Percentiles rank a stretch among this genome's conserved stretches.
Conservation (phyloP, 2,888 invertebrate species). For the Chromoteleia sp. region DNA sequence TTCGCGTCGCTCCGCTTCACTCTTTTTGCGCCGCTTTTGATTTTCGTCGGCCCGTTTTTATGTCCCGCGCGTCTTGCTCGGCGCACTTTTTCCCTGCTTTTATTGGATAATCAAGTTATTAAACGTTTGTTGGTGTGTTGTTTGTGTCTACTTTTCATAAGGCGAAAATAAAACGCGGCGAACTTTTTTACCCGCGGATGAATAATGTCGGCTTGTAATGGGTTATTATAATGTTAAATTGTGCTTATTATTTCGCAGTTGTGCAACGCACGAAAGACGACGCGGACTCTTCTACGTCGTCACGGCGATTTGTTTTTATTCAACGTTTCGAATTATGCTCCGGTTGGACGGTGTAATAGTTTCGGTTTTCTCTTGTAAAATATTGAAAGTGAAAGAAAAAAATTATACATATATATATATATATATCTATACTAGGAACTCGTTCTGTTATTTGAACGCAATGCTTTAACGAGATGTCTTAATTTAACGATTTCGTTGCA, state of each 20-base stretch:
- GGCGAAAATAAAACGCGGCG: slow-evolving; percentile 42
- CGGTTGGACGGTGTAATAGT: too few species aligned
- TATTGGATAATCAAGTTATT: slow-evolving; percentile 48
- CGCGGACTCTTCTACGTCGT: not conserved
- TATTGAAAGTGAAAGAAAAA: too few species aligned
- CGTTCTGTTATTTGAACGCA: too few species aligned
- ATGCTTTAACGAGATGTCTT: too few species aligned
- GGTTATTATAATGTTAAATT: slow-evolving; percentile 37
- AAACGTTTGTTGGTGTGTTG: slow-evolving; percentile 45
- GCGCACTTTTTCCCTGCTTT: slow-evolving; percentile 16
- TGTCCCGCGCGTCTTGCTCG: slow-evolving; percentile 14
- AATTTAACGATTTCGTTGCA: too few species aligned
- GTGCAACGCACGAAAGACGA: not conserved
- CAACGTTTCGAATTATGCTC: not conserved
- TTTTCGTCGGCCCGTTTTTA: slow-evolving; percentile 9
- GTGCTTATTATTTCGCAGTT: slow-evolving; percentile 32
- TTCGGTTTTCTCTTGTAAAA: too few species aligned
- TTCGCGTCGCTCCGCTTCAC: not conserved
- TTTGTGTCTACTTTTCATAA: slow-evolving; percentile 29
- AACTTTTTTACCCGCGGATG: slow-evolving; percentile 22
- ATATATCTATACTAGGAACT: too few species aligned
- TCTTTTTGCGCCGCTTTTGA: not conserved
- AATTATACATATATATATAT: too few species aligned
- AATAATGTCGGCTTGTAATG: slow-evolving; percentile 26
- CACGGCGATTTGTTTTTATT: not conserved